Evolutionary conservation across 2,113 vertebrate species (phyloP), one percentile per base, ranked within the genome.

Genomic region (Atlantisia rogersi): DNA sequence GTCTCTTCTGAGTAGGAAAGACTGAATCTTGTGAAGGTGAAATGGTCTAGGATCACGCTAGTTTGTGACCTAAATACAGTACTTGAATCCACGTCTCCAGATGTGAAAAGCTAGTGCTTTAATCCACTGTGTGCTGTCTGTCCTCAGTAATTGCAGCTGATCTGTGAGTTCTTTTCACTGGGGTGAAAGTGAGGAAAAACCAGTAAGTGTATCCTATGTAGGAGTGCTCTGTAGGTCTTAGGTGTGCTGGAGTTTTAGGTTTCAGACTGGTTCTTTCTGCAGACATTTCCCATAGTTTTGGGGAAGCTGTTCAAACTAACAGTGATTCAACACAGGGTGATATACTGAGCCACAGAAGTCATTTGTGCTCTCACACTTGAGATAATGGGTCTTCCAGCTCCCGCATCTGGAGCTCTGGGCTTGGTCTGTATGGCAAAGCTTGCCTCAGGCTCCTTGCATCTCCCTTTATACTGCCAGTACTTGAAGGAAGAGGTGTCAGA

Each of bases 61-160:
- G n/a, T 39, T 84, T 95, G 17, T 88, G 73, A 70, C 56, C 44
- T 42, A 29, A 91, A 42, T 20, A 22, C 18, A 71, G 21, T 19
- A 22, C 12, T 82, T 71, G 48, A 79, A 52, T 39, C 29, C 65
- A 40, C 18, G 42, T 75, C 52, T 84, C 10, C 74, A 15, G 44
- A 67, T 6, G 2, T 56, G 52, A 67, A 90, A 83, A 88, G 63
- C 31, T 46, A 15, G 52, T 86, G 56, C 13, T 4, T 60, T 65
- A 84, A 68, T 35, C 50, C 62, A 18, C 58, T 71, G 46, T 22
- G 4, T 15, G 4, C 62, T 50, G 21, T 52, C 67, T 68, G 50
- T 76, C 53, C 77, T 76, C 62, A 20, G 65, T 64, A 91, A 82
- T n/a, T 89, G 77, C 65, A 94, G 58, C 81, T 95, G 81, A 53